Conservation (phyloP, 35 echinoderm and acorn worm genomes). For the Antedon bifida region DNA sequence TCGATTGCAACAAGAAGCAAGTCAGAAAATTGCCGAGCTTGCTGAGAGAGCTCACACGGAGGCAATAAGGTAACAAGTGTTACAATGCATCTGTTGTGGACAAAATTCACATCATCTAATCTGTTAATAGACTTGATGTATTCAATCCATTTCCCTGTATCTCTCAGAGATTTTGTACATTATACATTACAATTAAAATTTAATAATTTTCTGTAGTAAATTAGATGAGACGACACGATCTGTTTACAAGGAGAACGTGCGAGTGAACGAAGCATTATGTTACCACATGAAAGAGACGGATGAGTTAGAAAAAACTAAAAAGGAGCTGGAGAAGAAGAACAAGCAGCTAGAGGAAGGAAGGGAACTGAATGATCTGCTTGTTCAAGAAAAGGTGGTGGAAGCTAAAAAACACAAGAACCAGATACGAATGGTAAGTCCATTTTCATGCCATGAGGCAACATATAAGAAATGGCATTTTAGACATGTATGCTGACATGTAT, state of each 20-base stretch:
- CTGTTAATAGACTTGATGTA: no score
- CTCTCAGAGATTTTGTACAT: no score
- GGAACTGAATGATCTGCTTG: conserved; percentile 77
- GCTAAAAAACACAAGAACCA: conserved; percentile 71
- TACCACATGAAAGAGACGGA: conserved; percentile 96
- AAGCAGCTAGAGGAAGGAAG: conserved; percentile 62
- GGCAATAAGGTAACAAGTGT: conserved; percentile 87
- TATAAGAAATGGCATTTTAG: no score
- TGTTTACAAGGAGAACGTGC: conserved; percentile 94
- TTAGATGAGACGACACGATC: conserved; percentile 94
- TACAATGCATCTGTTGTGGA: no score
- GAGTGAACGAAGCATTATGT: conserved; percentile 76
- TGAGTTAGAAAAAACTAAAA: conserved; percentile 54
- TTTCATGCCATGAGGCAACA: no score
- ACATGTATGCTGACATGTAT: neutral
- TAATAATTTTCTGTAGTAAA: conserved; percentile 25
- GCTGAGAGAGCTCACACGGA: conserved; percentile 97
- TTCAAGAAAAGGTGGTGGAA: conserved; percentile 74
- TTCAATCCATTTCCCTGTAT: no score
- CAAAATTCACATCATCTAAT: no score
- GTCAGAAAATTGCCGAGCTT: conserved; percentile 96
- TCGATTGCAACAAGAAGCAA: conserved; percentile 91
- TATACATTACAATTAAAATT: no score
- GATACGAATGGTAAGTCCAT: conserved; percentile 56
- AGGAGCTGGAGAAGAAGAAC: conserved; percentile 51